Percentiles rank a stretch among this genome's conserved stretches.
These are phyloP conservation scores for Echinarachnius parma DNA, from an alignment of 53 echinoderm and acorn worm species.

Conservation along the genomic window DNA sequence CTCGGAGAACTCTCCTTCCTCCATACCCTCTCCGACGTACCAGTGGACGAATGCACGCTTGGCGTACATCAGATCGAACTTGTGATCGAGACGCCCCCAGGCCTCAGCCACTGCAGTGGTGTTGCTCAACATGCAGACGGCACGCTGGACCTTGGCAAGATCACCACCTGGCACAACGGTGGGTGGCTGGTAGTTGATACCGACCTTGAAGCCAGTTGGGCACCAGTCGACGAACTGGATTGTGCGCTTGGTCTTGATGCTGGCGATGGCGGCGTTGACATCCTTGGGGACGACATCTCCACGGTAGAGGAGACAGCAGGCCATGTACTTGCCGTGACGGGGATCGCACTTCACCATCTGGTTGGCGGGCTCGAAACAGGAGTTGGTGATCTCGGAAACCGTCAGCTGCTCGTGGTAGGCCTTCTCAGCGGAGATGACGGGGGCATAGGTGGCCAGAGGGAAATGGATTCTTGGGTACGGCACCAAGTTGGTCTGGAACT, in stretches of 20 bases:
- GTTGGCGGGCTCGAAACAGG: slow-evolving; percentile 67
- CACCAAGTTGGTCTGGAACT: slow-evolving; percentile 88
- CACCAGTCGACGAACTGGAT: slow-evolving; percentile 99
- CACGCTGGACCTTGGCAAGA: slow-evolving; percentile 88
- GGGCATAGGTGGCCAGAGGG: slow-evolving; percentile 68
- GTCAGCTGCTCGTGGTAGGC: slow-evolving; percentile 70
- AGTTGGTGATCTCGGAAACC: slow-evolving; percentile 45
- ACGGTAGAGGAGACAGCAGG: slow-evolving; percentile 87
- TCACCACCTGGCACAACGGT: slow-evolving; percentile 82
- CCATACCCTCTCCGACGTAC: slow-evolving; percentile 99
- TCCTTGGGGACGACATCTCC: slow-evolving; percentile 94
- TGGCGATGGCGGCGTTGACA: slow-evolving; percentile 90
- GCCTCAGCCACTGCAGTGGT: slow-evolving; percentile 99
- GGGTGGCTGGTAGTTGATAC: slow-evolving; percentile 93
- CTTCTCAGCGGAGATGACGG: slow-evolving; percentile 70
- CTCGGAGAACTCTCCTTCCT: slow-evolving; percentile 98
- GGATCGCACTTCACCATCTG: slow-evolving; percentile 98
- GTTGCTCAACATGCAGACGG: slow-evolving; percentile 98
- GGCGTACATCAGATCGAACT: slow-evolving; percentile 99
- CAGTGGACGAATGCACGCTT: slow-evolving; percentile 99
- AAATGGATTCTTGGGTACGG: slow-evolving; percentile 83
- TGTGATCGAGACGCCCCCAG: slow-evolving; percentile 94
- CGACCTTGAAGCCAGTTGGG: slow-evolving; percentile 96
- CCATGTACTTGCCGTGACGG: slow-evolving; percentile 96
- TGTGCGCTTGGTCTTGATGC: slow-evolving; percentile 90